Evolutionary conservation across 2,888 invertebrate genomes (phyloP), one percentile per base, ranked within the genome.

Genomic region (Temnothorax rugatulus): DNA sequence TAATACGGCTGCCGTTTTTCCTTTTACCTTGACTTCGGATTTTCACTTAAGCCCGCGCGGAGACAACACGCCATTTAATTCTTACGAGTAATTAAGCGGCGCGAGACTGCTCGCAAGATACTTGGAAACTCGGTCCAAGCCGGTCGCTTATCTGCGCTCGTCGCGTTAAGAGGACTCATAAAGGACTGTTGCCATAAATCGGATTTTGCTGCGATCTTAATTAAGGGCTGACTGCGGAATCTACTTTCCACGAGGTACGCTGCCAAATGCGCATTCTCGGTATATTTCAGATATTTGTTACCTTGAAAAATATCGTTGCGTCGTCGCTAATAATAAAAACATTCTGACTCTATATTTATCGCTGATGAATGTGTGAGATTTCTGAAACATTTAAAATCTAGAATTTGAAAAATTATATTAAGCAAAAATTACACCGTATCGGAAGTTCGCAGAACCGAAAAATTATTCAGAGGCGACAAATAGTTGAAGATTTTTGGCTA

Each of bases 151-250:
- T 90, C 90, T 84, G 57, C 13, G 73, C 77, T 75, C 68, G 84
- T 83, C 87, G 87, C 89, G 57, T 88, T 89, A 89, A 89, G 83
- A 84, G 83, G 59, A 47, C 74, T 66, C 77, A 82, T 79, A 85
- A 73, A 61, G 59, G 50, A 38, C 87, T 84, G 82, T n/a, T 61
- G 29, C 79, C 84, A 61, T 90, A 90, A 90, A 89, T 90, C 90
- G 82, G 74, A 44, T 64, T 82, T 66, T 66, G 64, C 76, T 68
- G 64, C 61, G 69, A 68, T 87, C 84, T 89, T 90, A 90, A 90
- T 90, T 89, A 90, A 89, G 69, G 81, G 69, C 86, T 82, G 85
- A 89, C 34, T 88, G 84, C 82, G 83, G 64, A 79, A 79, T 84
- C 82, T 87, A 88, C 86, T 84, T 86, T 74, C 1, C 64, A 77